Base-by-base conservation (phyloP, 2,113 vertebrate species). In the Leptobrachium ailaonicum region DNA sequence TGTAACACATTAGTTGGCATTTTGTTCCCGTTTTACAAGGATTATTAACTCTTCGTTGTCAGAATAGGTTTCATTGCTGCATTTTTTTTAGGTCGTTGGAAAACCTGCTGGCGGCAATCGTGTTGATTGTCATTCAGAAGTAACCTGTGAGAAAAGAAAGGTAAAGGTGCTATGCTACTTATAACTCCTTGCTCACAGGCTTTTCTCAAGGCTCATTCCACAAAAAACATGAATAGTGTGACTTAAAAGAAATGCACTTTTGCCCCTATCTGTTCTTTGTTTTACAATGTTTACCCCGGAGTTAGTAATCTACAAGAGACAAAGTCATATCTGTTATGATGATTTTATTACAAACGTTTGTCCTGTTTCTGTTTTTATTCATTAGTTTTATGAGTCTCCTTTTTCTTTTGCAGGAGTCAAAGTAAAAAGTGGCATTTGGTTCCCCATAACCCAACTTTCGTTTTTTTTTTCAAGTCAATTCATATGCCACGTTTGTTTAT, bases 81-180 rank as follows among this genome's bases (percentile, higher is more conserved):
- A 50, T 12, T 71, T 47, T 45, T 41, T 50, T 20, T 71, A 41
- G 50, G 70, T 63, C 62, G 32, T 40, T 73, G 41, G 5, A 32
- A 13, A 40, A 6, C 62, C 4, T 40, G 6, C 62, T 53, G 45
- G 69, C 45, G 54, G 64, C 6, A 62, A 68, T 50, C 40, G 62
- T 53, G 70, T 64, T 79, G 73, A 79, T 12, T 60, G 42, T 54
- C 41, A 73, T 80, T 80, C 71, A 67, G 68, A 47, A 41, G 63
- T 58, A 20, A 58, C 45, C 45, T 56, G 54, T 10, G n/a, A 20
- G 41, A 70, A 5, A 3, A 54, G 43, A 66, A 71, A 64, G 69
- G 41, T 62, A 3, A 54, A 66, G 45, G 70, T 73, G 45, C 41
- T 63, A 71, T 58, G 12, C 20, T 71, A 63, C 54, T 43, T 53